Evolutionary conservation across 2,888 invertebrate genomes (phyloP), one percentile per base, ranked within the genome.

Genomic region (Hydropsyche betteni): DNA sequence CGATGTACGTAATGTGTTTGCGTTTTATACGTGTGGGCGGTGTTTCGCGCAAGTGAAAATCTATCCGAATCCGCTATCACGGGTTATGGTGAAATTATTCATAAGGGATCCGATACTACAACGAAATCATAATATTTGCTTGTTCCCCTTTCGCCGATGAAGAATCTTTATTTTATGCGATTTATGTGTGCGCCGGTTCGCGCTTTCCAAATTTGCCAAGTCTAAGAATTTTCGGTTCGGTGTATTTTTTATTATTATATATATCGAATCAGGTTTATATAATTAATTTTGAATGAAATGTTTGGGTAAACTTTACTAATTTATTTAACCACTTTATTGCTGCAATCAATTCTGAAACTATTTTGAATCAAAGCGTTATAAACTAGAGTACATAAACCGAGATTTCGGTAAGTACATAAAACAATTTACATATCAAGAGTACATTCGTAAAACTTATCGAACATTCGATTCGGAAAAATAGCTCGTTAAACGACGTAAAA

Each of bases 1-100:
- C 24, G 58, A 58, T 14, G 16, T 16, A 53, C 14, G 53, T n/a
- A 16, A 16, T 53, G 8, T 51, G 53, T 53, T 5, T 53, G 14
- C 53, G 16, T 53, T 10, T 53, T 14, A 53, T 24, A 69, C 12
- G 1, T 55, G 44, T 55, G 16, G 51, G 24, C 12, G 72, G 7
- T 36, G 44, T 16, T 34, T 64, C 64, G 64, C 33, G 64, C 44
- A 64, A 64, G 64, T 64, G 75, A 77, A 77, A 76, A 77, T 77
- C 77, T 76, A 77, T 76, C 71, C 74, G 71, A 75, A 78, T 78
- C 70, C 75, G 74, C 76, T 71, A 78, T 77, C 78, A 73, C 78
- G 72, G 76, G 78, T 78, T 76, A 78, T 76, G 78, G 76, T 34
- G 75, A 78, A 78, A 78, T 78, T 78, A 78, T 78, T 78, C 78